Conservation (phyloP, 1,140 invertebrate species). For the Aphelinus certus region DNA sequence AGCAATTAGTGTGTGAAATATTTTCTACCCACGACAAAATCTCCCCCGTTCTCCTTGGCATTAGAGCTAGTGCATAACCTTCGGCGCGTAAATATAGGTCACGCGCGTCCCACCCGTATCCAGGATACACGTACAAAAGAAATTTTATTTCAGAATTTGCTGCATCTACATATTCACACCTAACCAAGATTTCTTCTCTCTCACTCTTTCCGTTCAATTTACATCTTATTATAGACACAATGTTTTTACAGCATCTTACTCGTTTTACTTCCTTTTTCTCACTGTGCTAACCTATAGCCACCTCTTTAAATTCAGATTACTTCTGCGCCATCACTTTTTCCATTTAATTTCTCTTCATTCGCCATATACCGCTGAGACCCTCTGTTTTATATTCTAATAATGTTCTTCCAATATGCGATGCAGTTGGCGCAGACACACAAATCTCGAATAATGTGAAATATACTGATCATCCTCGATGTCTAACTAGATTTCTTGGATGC, state of each 20-base stretch:
- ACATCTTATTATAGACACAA: background rate
- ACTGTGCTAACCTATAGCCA: too few species aligned
- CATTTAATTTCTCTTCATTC: too few species aligned
- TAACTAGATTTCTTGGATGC: too few species aligned
- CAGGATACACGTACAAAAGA: background rate
- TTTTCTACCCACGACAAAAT: too few species aligned
- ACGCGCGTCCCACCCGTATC: background rate
- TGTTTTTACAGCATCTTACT: background rate
- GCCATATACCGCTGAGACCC: too few species aligned
- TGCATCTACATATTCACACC: slow-evolving; percentile 4
- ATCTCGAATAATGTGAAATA: too few species aligned
- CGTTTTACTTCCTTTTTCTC: background rate
- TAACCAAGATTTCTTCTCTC: background rate
- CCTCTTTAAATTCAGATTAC: background rate
- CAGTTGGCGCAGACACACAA: too few species aligned
- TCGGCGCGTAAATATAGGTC: slow-evolving; percentile 6
- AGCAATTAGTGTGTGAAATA: too few species aligned
- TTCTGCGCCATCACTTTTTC: background rate
- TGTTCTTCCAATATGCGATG: too few species aligned
- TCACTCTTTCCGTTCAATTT: background rate
- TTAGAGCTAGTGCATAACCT: background rate
- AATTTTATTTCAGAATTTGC: slow-evolving; percentile 1
- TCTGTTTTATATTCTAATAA: too few species aligned
- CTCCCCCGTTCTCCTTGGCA: background rate
- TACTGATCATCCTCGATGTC: too few species aligned